A percentile compares a stretch with the other conserved stretches of the same genome.
phyloP scores from a whole-genome alignment of 1,140 invertebrate species.

The Aphidius gifuensis region DNA sequence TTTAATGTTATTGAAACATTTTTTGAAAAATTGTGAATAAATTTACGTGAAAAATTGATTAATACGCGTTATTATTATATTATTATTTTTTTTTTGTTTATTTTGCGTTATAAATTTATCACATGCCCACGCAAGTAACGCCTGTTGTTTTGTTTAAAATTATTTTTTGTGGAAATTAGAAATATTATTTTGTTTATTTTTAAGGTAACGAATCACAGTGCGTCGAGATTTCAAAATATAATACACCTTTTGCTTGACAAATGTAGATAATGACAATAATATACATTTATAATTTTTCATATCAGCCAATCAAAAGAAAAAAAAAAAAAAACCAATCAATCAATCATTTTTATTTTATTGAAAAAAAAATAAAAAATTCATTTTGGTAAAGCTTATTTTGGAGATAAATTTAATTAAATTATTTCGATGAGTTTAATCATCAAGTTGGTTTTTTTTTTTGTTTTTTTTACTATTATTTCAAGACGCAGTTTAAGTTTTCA shows the following conservation, averaged over 20 bases:
- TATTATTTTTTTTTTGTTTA: no score
- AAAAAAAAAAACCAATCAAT: slow-evolving; percentile 3
- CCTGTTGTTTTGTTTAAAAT: no score
- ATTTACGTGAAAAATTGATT: neutral
- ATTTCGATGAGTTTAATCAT: neutral
- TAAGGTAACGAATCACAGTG: slow-evolving; percentile 24
- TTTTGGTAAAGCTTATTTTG: slow-evolving; percentile 22
- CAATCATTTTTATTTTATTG: neutral
- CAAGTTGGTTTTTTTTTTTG: neutral
- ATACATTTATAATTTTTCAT: slow-evolving; percentile 11
- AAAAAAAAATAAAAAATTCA: slow-evolving; percentile 2
- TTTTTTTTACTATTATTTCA: no score
- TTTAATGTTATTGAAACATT: neutral
- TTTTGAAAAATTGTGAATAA: slow-evolving; percentile 3
- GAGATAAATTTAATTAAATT: slow-evolving; percentile 15
- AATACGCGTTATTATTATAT: no score
- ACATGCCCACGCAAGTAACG: no score
- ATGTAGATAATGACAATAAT: neutral
- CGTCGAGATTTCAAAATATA: slow-evolving; percentile 18
- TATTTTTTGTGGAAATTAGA: no score
- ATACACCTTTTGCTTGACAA: slow-evolving; percentile 9
- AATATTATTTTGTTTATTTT: neutral
- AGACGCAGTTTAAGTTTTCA: neutral
- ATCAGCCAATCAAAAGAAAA: slow-evolving; percentile 6
- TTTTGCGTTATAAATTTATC: no score